These are phyloP conservation scores for Diadegma fenestrale DNA, from an alignment of 2,888 invertebrate species.

Conservation along the genomic window DNA sequence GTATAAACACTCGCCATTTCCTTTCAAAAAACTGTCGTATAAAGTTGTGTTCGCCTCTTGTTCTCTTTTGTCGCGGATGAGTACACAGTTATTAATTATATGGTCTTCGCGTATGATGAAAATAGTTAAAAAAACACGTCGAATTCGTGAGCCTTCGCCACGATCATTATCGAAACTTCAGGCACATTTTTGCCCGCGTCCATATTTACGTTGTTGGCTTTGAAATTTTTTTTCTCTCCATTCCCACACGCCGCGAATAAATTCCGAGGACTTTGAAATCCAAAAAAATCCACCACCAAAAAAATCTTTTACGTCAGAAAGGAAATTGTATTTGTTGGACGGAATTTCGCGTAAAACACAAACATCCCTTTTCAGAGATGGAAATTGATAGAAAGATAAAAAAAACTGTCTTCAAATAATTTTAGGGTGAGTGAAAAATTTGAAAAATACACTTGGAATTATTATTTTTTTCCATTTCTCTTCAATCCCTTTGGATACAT, in stretches of 20 bases:
- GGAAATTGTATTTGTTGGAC: too few relatives aligned
- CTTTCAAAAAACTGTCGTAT: conserved; percentile 24
- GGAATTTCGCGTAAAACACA: background rate
- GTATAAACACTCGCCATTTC: conserved; percentile 10
- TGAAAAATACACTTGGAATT: background rate
- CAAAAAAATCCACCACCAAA: too few relatives aligned
- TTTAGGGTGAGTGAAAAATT: background rate
- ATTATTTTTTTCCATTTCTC: background rate
- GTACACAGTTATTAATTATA: conserved; percentile 63
- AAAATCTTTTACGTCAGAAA: too few relatives aligned
- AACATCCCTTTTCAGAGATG: background rate
- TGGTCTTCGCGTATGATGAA: conserved; percentile 35
- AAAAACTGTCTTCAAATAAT: background rate
- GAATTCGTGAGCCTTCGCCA: conserved; percentile 29
- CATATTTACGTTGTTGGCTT: too few relatives aligned
- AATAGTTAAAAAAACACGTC: conserved; percentile 14
- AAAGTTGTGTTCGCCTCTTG: conserved; percentile 25
- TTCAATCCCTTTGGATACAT: background rate
- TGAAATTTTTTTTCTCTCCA: background rate
- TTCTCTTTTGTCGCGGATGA: conserved; percentile 37
- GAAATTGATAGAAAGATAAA: background rate
- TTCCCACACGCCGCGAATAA: background rate
- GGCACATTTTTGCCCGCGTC: too few relatives aligned
- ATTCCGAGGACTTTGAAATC: background rate
- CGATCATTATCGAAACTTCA: conserved; percentile 51